Conservation (phyloP, 1,140 invertebrate species). For the Metaphire vulgaris region DNA sequence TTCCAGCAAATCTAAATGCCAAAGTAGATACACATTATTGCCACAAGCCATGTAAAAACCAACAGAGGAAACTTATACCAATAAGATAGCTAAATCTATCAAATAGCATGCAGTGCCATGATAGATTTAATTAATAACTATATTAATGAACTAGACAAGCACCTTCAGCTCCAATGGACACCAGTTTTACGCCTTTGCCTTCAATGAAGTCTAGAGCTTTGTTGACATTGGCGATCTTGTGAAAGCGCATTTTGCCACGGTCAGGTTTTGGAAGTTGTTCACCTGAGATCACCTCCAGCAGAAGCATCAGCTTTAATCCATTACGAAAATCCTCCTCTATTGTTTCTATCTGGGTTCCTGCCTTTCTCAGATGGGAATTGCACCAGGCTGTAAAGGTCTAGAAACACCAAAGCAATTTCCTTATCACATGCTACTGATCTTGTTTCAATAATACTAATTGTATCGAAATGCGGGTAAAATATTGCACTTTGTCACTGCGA, state of each 20-base stretch:
- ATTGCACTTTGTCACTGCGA: no score
- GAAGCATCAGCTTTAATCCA: conserved; percentile 95
- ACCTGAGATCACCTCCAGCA: conserved; percentile 88
- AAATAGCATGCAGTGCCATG: no score
- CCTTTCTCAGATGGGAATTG: conserved; percentile 97
- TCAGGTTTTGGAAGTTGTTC: conserved; percentile 95
- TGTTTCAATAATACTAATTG: no score
- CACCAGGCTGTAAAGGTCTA: conserved; percentile 99
- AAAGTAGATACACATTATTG: no score
- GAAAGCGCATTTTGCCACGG: conserved; percentile 98
- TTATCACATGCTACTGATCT: no score
- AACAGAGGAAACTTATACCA: no score
- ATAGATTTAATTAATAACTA: no score
- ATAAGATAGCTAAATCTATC: no score
- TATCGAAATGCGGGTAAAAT: no score
- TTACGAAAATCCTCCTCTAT: conserved; percentile 99
- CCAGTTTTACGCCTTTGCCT: conserved; percentile 95
- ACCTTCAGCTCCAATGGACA: conserved; percentile 89
- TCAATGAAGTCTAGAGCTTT: conserved; percentile 98
- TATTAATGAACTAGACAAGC: no score
- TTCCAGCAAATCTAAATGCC: no score
- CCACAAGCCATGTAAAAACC: no score
- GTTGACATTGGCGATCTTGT: conserved; percentile 99
- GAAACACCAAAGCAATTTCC: conserved; percentile 34
- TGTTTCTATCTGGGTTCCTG: conserved; percentile 93